These are phyloP conservation scores for Philhelius pedissequus DNA, from an alignment of 2,888 invertebrate species.

Conservation along the genomic window DNA sequence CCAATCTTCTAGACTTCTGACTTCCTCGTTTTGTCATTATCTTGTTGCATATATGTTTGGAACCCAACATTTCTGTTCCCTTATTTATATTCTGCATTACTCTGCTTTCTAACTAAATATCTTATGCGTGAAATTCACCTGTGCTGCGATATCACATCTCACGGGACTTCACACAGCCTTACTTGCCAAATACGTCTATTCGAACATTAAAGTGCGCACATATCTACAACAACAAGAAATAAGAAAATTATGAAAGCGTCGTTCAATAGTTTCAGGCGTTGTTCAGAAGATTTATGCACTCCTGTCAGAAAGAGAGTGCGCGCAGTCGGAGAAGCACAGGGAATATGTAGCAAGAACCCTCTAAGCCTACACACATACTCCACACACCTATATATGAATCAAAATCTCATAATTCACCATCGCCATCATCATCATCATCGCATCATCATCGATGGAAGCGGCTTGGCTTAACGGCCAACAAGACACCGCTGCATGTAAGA, in stretches of 20 bases:
- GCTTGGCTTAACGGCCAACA: background rate
- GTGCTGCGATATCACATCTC: background rate
- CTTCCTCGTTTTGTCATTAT: no score
- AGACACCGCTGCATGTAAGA: background rate
- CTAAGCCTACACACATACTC: no score
- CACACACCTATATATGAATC: slow-evolving; percentile 11
- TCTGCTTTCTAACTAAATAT: no score
- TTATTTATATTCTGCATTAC: no score
- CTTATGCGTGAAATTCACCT: background rate
- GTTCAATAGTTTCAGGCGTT: slow-evolving; percentile 63
- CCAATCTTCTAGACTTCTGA: no score
- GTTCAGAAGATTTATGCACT: slow-evolving; percentile 62
- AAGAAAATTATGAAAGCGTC: slow-evolving; percentile 60
- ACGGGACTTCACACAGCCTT: slow-evolving; percentile 25
- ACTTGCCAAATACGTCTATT: slow-evolving; percentile 27
- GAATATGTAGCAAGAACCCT: slow-evolving; percentile 11
- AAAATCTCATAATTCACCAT: slow-evolving; percentile 57
- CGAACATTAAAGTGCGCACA: slow-evolving; percentile 20
- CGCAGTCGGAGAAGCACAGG: background rate
- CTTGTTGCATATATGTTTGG: no score
- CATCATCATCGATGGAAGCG: background rate
- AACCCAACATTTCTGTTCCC: no score
- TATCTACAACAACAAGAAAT: background rate
- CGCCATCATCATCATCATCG: background rate
- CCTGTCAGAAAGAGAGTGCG: slow-evolving; percentile 40